Base-by-base conservation (phyloP, 2,113 vertebrate species). In the Chaetodon trifascialis region DNA sequence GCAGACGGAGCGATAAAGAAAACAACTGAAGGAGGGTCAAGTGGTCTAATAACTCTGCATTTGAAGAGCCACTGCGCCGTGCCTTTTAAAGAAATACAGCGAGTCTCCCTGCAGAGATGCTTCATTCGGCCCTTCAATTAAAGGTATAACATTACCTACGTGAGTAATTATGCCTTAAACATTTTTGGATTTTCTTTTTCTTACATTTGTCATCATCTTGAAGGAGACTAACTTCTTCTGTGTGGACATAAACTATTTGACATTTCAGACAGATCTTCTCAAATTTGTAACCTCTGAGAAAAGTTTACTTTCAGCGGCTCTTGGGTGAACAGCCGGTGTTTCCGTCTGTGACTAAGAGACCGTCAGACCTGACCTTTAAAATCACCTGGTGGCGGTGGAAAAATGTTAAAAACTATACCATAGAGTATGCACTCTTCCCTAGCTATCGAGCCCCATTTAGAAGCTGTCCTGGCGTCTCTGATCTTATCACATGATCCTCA, bases 311-410 rank as follows among this genome's bases (percentile, higher is more conserved):
- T 58, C 44, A 64, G 73, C 77, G 40, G 56, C 58, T 76, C 55
- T 62, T 21, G 58, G 62, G 23, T 34, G 62, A 73, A 49, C 49
- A 71, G 30, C 14, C 11, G 3, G 3, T 14, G 40, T 73, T 46
- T 68, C 36, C 72, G 42, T 49, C 44, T 25, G 25, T 74, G 25
- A 69, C 58, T 46, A 55, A 55, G 40, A 78, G 25, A 67, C 21
- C 62, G 44, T 65, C 60, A 75, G 49, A 68, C 47, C 2, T 81
- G 80, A 76, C 83, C 86, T 88, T 88, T 83, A 68, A 78, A 71
- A 77, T 46, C 65, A 40, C 49, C 51, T 59, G n/a, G 23, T 23
- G n/a, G 47, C 30, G 69, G 46, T 34, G 51, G 15, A 15, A 17
- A 70, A 70, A 46, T 75, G 30, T 58, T 54, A 36, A 75, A 52